Conservation (phyloP, 2,113 vertebrate species). For the Ciconia stormi region DNA sequence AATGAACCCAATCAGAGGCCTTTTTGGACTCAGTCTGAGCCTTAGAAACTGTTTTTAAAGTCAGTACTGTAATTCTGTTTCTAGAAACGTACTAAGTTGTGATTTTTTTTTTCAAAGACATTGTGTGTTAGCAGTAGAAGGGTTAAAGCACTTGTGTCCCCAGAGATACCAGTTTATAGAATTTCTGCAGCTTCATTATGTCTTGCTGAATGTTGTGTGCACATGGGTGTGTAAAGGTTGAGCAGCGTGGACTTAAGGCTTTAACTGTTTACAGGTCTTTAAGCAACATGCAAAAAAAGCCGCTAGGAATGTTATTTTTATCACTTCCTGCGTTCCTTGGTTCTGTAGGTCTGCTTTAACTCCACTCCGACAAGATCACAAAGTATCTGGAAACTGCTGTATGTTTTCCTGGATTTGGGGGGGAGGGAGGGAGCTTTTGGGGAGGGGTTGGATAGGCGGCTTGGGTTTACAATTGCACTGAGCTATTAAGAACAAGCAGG, state of each 20-base stretch:
- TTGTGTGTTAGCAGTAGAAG: constrained; percentile 50
- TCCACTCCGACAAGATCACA: not conserved
- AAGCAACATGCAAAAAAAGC: not conserved
- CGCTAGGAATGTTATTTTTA: not conserved
- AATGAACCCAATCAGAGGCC: constrained; percentile 58
- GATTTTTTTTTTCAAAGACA: not conserved
- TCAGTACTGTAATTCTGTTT: constrained; percentile 58
- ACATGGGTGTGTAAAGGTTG: not conserved
- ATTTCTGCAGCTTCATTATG: not conserved
- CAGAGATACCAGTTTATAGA: not conserved
- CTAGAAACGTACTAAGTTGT: not conserved
- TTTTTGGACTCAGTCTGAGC: constrained; percentile 48
- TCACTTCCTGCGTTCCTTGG: not conserved
- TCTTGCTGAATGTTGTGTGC: not conserved
- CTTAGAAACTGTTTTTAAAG: constrained; percentile 50
- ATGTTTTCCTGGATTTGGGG: not conserved
- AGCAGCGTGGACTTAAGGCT: not conserved
- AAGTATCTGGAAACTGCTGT: not conserved
- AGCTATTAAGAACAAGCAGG: not conserved
- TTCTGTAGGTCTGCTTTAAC: not conserved
- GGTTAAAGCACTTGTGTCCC: not conserved
- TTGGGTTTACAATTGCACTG: not conserved
- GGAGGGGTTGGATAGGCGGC: not conserved
- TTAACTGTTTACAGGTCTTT: constrained; percentile 13
- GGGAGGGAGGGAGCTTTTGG: not conserved